Conservation (phyloP, 2,113 vertebrate species). For the Thunnus thynnus region DNA sequence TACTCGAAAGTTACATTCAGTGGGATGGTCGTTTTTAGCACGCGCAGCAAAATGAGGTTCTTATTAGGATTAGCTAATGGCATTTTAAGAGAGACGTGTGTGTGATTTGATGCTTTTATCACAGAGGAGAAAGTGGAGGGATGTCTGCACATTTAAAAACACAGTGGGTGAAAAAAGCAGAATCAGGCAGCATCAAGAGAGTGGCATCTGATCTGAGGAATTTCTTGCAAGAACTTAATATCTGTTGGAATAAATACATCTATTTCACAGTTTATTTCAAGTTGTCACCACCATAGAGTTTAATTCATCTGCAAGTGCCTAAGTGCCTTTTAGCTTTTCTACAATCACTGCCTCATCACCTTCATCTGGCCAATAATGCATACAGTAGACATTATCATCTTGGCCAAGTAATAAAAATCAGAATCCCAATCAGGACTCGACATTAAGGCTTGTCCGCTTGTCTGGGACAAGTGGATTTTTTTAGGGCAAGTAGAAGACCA, state of each 20-base stretch:
- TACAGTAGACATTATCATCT: not conserved
- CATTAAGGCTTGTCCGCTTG: no score
- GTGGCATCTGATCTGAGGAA: not conserved
- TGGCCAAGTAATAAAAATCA: not conserved
- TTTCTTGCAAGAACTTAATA: not conserved
- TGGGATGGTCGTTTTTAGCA: conserved; percentile 29
- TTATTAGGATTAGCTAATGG: conserved; percentile 56
- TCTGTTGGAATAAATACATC: no score
- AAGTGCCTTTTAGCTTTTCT: no score
- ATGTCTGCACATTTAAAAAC: not conserved
- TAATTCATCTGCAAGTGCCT: no score
- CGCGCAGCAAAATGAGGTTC: conserved; percentile 35
- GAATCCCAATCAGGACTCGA: not conserved
- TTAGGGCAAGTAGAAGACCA: no score
- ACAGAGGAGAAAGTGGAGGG: not conserved
- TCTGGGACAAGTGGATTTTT: no score
- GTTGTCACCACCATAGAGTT: no score
- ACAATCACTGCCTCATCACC: not conserved
- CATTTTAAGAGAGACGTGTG: conserved; percentile 31
- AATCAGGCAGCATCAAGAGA: not conserved
- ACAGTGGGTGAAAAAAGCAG: not conserved
- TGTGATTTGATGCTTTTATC: conserved; percentile 9
- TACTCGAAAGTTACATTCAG: conserved; percentile 43
- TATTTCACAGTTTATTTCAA: no score
- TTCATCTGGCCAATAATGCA: not conserved